Evolutionary conservation across 2,888 invertebrate species (phyloP), one percentile per base, ranked within the genome.

Genomic region (Nomada ferruginata): DNA sequence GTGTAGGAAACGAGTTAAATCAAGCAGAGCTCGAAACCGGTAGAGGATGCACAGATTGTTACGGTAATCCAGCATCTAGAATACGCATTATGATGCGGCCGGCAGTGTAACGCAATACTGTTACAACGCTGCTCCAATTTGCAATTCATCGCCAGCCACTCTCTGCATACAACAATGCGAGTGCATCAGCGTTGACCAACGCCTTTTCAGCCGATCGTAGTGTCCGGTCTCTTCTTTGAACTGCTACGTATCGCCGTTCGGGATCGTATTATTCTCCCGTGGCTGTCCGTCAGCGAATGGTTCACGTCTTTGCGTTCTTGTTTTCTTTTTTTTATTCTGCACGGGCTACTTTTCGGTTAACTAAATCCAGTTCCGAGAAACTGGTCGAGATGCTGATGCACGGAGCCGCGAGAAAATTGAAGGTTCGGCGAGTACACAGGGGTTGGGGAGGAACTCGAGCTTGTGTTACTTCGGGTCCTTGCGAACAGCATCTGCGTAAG

Each of bases 41-140:
- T 42, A 78, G 85, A 83, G 79, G 76, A 84, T 79, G 80, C 83
- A 57, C 55, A 80, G 85, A 85, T 85, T 85, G 85, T 85, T 85
- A 85, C 85, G 83, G 79, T 85, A 85, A 85, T 85, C 85, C 83
- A 80, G 85, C 83, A 80, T 85, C 83, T 85, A 74, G 79, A 60
- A 84, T 82, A 82, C 82, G 79, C 84, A 85, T 84, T 85, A 85
- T 77, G 65, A 85, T 79, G 61, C 79, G 82, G 69, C 63, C 60
- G 74, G 73, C 69, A 79, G 76, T 74, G 85, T 76, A 82, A 71
- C 76, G 86, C 84, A 82, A 84, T 84, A 84, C 84, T 76, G 84
- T 85, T 86, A 84, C 79, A 84, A 36, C 47, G 78, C 59, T 20
- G 83, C 55, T 59, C 73, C 82, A 79, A 86, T 86, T 86, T 86